Evolutionary conservation across 2,113 vertebrate genomes (phyloP).

Genomic region (Hassar affinis): DNA sequence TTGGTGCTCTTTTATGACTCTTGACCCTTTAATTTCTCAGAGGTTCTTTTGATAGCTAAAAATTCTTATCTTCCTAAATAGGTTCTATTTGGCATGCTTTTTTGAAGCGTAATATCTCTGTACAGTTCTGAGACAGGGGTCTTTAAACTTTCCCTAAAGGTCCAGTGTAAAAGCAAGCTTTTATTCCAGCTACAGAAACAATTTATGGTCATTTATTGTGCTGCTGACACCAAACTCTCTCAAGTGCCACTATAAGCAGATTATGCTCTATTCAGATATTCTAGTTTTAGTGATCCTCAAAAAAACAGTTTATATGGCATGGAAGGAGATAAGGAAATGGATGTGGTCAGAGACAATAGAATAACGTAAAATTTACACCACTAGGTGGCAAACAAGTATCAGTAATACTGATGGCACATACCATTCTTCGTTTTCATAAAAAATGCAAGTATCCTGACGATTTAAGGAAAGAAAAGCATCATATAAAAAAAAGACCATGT

Average conservation of each 20-base stretch:
- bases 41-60: not conserved
- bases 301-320: not conserved
- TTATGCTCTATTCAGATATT: not conserved
- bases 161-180: not conserved
- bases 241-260: not conserved
- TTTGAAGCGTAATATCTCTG: not conserved
- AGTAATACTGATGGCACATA: too few relatives aligned
- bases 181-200: not conserved
- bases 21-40: not conserved
- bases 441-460: not conserved
- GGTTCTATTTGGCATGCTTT: not conserved
- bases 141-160: not conserved
- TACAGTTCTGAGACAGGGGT: not conserved
- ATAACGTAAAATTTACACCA: not conserved
- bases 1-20: not conserved
- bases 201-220: not conserved
- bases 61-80: not conserved
- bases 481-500: not conserved
- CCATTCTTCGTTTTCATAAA: not conserved
- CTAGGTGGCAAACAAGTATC: not conserved
- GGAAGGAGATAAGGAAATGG: not conserved
- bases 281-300: not conserved
- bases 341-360: too few relatives aligned
- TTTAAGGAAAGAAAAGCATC: not conserved
- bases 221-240: not conserved